Evolutionary conservation across 2,888 invertebrate species (phyloP), one percentile per base, ranked within the genome.

Genomic region (Malthinus seriepunctatus): DNA sequence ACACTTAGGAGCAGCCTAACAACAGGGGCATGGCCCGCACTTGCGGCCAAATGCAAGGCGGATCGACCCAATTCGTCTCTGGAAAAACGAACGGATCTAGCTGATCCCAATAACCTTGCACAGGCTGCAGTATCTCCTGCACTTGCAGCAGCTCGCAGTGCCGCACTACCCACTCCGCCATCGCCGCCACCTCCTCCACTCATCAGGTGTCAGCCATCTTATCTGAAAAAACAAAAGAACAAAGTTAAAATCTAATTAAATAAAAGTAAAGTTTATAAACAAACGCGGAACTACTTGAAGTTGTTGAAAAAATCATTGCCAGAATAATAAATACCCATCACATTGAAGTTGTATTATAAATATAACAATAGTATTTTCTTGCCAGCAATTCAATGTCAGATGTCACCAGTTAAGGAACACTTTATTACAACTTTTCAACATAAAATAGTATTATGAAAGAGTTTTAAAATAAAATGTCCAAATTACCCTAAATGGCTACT

Each of bases 161-260:
- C 74, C 64, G 70, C 73, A 65, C 72, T 71, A 57, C 69, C 71
- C 60, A 65, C 70, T 67, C 59, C 63, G 58, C 63, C 64, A 55
- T 53, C 62, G 57, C 60, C 54, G 54, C 62, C 64, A 56, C 69
- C 68, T 67, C 61, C 65, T 51, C 69, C 67, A 69, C 73, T 76
- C 77, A 77, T 77, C 74, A 75, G 72, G 74, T 69, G 76, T 77
- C 75, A 68, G 73, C 75, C 77, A 76, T 76, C 69, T 71, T 71
- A 74, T 69, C 75, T 75, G 67, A 12, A 69, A 70, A 4, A 34
- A 50, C 38, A 12, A 51, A 51, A 52, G 34, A 32, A 45, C 52
- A 32, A 35, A 49, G 7, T 32, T 12, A 15, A 47, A 32, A 12
- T 33, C 11, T 35, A 14, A 44, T 44, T 23, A 48, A 35, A 35